Base-by-base conservation (phyloP, 2,797 vertebrate genomes). In the Leuciscus waleckii region DNA sequence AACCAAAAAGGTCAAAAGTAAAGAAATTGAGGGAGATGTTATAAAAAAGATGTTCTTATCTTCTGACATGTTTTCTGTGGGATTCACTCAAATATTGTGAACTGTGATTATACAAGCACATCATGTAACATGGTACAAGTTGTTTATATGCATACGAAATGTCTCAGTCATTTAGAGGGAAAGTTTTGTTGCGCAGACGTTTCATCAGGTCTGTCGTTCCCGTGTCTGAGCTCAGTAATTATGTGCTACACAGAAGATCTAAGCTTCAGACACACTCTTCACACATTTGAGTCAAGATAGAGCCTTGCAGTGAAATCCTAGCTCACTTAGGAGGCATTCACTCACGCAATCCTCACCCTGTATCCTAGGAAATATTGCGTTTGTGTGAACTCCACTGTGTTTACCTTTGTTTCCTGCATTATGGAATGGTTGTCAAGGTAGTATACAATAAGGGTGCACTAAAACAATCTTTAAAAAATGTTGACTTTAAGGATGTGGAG, bases 401-500 rank as follows among this genome's bases (percentile, higher is more conserved):
- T 78, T 87, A 63, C 63, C n/a, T 23, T 73, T 32, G 67, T 76
- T 81, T 80, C 54, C 11, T 43, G 68, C 56, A 77, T 35, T 67
- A 67, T 71, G 61, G 78, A 43, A 83, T 54, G 79, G 79, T 85
- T 43, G 70, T 83, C 29, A 78, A 80, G 80, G 76, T 43, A 78
- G 73, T 67, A 54, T 29, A 71, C 75, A 82, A 81, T 73, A 78
- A 78, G 23, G 32, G 13, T 21, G 69, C 41, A 63, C 70, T 69
- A 65, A 70, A 41, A 73, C 49, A 58, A 43, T 61, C 32, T 79
- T 83, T 76, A 75, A 79, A 77, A 76, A 84, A 67, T 54, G 9
- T 87, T 87, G 89, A 87, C 83, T 81, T 80, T 85, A 77, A 86
- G 88, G 89, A 84, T 61, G 85, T 41, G 21, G 71, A 56, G 68